A percentile compares a stretch with the other conserved stretches of the same genome.
Evolutionary conservation across 2,113 vertebrate genomes (phyloP).

Genomic region (Bathybates hornii): DNA sequence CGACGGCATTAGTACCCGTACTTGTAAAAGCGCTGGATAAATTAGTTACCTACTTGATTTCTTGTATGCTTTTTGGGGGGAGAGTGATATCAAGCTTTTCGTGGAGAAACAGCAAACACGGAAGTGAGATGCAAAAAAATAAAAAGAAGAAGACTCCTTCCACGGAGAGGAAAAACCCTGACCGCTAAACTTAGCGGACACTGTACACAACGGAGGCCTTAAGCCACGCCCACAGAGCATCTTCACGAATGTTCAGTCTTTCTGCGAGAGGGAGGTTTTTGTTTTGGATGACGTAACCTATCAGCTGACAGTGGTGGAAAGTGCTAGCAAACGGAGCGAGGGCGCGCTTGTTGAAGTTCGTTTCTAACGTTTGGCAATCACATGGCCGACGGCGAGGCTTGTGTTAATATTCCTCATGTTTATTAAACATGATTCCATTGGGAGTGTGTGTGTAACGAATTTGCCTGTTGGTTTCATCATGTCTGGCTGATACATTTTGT

Average conservation of each 20-base stretch:
- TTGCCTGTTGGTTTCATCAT: background rate
- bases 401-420: background rate
- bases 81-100: background rate
- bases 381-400: background rate
- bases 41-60: conserved; percentile 12
- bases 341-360: background rate
- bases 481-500: background rate
- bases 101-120: background rate
- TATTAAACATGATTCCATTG: background rate
- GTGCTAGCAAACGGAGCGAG: background rate
- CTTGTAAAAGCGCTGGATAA: fast-evolving
- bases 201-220: background rate
- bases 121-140: background rate
- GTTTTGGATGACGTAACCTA: conserved; percentile 39
- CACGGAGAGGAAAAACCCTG: background rate
- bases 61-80: background rate
- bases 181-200: background rate
- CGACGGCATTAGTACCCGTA: fast-evolving
- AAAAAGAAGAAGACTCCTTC: background rate
- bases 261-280: background rate
- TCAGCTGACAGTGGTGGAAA: conserved; percentile 50
- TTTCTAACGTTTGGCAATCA: background rate
- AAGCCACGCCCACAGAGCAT: conserved; percentile 9
- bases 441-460: background rate
- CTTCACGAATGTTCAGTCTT: background rate